Conservation (phyloP, 2,888 invertebrate genomes). For the Choristoneura rosaceana region DNA sequence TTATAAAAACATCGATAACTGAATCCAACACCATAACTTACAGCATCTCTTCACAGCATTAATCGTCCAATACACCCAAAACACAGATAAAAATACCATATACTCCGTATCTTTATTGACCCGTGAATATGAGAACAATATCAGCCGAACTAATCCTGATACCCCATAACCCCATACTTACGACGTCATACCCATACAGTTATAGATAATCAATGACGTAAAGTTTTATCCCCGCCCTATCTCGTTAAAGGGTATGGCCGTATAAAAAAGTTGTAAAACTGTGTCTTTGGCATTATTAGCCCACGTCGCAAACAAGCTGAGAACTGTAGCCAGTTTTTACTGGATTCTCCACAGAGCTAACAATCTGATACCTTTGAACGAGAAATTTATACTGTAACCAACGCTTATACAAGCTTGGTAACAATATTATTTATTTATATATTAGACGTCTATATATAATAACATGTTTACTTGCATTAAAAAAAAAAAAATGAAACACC, state of each 20-base stretch:
- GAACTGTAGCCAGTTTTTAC: constrained; percentile 3
- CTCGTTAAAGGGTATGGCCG: constrained; percentile 46
- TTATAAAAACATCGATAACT: too few species aligned
- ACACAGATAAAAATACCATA: constrained; percentile 26
- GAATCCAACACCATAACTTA: too few species aligned
- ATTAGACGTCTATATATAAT: too few species aligned
- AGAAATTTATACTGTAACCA: too few species aligned
- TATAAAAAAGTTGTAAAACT: constrained; percentile 49
- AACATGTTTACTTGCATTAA: too few species aligned
- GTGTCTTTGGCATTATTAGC: constrained; percentile 42
- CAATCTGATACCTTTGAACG: too few species aligned
- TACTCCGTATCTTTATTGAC: constrained; percentile 28
- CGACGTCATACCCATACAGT: constrained; percentile 42
- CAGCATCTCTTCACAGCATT: constrained; percentile 9
- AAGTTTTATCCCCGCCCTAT: constrained; percentile 44
- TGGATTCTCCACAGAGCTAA: neutral
- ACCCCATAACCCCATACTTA: constrained; percentile 30
- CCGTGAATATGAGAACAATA: constrained; percentile 41
- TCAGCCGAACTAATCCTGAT: constrained; percentile 29
- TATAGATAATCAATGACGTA: constrained; percentile 47
- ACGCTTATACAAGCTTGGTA: too few species aligned
- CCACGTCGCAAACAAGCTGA: constrained; percentile 42
- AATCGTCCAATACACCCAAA: constrained; percentile 28
- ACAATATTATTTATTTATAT: too few species aligned
- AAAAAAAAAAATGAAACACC: too few species aligned